Conservation (phyloP, 1,140 invertebrate species). For the Zaprionus gabonicus region DNA sequence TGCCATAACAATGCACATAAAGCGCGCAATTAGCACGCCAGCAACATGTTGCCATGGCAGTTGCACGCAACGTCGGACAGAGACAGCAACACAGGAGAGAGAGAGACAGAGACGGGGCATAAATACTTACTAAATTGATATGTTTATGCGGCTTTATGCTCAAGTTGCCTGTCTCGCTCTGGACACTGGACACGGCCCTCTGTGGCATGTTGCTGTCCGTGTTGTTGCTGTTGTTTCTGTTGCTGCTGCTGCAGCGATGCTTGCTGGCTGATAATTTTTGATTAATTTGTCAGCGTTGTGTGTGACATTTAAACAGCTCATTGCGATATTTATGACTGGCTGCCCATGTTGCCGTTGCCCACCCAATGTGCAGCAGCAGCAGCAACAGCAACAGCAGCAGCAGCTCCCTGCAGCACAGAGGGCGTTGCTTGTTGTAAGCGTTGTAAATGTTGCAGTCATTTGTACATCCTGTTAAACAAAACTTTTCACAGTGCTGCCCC, state of each 20-base stretch:
- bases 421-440: conserved; percentile 58
- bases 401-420: conserved; percentile 36
- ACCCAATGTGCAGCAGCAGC: conserved; percentile 58
- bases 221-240: conserved; percentile 25
- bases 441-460: conserved; percentile 70
- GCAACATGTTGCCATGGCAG: conserved; percentile 68
- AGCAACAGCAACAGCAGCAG: conserved; percentile 28
- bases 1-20: conserved; percentile 75
- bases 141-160: conserved; percentile 69
- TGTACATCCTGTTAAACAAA: conserved; percentile 77
- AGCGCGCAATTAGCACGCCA: conserved; percentile 74
- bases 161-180: conserved; percentile 33
- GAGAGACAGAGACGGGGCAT: conserved; percentile 25
- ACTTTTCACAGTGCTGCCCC: conserved; percentile 59
- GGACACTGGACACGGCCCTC: conserved; percentile 35
- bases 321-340: conserved; percentile 80
- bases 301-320: conserved; percentile 82
- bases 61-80: conserved; percentile 44
- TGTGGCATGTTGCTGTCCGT: conserved; percentile 52
- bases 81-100: background rate
- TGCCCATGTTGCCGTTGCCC: conserved; percentile 53
- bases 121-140: conserved; percentile 78
- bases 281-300: conserved; percentile 82
- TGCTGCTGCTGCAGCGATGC: conserved; percentile 61
- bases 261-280: conserved; percentile 78